Evolutionary conservation across 1,140 invertebrate species (phyloP).

Genomic region (Drosophila lini): DNA sequence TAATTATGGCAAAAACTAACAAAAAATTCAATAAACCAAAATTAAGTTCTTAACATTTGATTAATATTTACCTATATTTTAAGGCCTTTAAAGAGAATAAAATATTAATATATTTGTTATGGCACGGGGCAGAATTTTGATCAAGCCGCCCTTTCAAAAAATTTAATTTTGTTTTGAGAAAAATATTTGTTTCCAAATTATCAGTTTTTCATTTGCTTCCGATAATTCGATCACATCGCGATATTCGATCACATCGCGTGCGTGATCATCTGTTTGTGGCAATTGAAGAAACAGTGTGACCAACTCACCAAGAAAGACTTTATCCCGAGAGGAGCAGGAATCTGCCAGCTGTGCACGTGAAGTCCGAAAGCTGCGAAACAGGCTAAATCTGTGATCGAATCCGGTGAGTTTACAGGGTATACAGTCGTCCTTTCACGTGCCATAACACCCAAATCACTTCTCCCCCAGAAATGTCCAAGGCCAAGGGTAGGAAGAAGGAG

Average conservation of each 20-base stretch:
- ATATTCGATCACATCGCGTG: conserved; percentile 8
- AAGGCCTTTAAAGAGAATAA: no score
- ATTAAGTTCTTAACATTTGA: no score
- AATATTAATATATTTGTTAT: no score
- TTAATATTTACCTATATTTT: no score
- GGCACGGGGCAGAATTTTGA: neutral
- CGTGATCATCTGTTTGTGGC: conserved; percentile 1
- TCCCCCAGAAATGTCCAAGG: conserved; percentile 84
- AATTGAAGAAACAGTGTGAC: neutral
- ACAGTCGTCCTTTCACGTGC: neutral
- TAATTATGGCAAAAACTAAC: no score
- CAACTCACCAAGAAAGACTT: neutral
- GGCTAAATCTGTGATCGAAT: conserved; percentile 16
- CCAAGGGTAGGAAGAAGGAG: conserved; percentile 87
- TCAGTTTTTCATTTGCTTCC: neutral
- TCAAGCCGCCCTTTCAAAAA: neutral
- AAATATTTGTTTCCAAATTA: neutral
- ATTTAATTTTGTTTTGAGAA: neutral
- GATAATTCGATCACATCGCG: conserved; percentile 6
- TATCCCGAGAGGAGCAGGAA: conserved; percentile 1
- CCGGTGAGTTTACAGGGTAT: conserved; percentile 9
- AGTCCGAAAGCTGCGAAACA: conserved; percentile 35
- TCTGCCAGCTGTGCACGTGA: conserved; percentile 74
- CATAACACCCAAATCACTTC: neutral
- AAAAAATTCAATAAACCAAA: no score